Conservation (phyloP, 2,797 vertebrate species). For the Okamejei kenojei region DNA sequence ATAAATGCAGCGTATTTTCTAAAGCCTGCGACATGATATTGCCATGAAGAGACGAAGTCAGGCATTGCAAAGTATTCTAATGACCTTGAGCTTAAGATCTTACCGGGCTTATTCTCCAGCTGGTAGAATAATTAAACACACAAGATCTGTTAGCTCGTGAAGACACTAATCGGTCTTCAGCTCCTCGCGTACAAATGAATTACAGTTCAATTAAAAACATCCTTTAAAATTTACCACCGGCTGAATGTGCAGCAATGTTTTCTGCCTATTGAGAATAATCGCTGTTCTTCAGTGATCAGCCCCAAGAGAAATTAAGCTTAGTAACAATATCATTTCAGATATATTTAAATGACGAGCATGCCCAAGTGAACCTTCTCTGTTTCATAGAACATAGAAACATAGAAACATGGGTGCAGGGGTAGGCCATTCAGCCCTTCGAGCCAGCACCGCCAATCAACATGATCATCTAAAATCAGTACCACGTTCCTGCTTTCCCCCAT, state of each 20-base stretch:
- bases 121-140: neutral
- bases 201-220: neutral
- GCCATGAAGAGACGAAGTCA: neutral
- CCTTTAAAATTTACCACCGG: neutral
- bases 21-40: neutral
- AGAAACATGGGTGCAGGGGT: no score
- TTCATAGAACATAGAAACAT: no score
- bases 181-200: neutral
- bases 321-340: neutral
- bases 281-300: neutral
- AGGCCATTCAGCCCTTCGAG: no score
- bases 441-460: no score
- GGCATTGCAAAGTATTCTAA: neutral
- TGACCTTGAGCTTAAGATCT: slow-evolving; percentile 9
- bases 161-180: neutral
- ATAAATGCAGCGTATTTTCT: neutral
- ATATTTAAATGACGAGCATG: neutral
- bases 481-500: no score
- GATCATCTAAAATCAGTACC: no score
- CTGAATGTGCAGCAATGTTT: neutral
- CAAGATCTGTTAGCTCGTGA: neutral
- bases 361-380: neutral
- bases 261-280: neutral
- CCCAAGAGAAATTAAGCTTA: neutral
- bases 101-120: neutral